Percentiles rank a stretch among this genome's conserved stretches.
These are phyloP conservation scores for Nothoprocta perdicaria DNA, from an alignment of 2,113 vertebrate species.

Conservation along the genomic window DNA sequence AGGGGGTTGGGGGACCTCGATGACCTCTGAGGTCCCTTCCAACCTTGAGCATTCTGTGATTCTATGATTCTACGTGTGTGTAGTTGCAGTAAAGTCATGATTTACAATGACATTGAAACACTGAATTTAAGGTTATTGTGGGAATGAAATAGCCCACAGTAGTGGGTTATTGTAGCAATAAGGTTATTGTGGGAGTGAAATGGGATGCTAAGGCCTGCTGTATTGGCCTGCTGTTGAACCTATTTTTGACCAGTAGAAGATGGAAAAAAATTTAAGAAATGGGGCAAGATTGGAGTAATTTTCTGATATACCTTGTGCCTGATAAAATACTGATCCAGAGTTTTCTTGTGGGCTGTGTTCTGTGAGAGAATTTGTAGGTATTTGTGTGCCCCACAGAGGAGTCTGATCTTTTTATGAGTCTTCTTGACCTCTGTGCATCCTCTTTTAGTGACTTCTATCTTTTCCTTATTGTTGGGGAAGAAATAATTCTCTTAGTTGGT, in stretches of 20 bases:
- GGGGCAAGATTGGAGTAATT: not conserved
- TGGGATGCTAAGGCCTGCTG: not conserved
- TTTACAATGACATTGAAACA: not conserved
- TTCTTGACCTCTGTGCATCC: not conserved
- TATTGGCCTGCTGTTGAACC: not conserved
- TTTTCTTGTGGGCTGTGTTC: not conserved
- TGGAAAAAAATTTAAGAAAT: not conserved
- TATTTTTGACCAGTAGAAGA: not conserved
- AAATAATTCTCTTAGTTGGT: not conserved
- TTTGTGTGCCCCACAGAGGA: not conserved
- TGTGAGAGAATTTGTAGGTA: too few relatives aligned
- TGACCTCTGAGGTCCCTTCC: too few relatives aligned
- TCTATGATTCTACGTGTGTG: too few relatives aligned
- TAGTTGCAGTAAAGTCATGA: not conserved
- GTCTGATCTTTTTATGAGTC: not conserved
- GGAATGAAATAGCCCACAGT: not conserved
- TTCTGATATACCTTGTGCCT: not conserved
- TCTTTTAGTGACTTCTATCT: not conserved
- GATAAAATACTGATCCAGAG: not conserved
- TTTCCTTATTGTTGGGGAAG: not conserved
- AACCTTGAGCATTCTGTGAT: too few relatives aligned
- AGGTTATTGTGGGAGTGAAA: not conserved
- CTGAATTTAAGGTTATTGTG: not conserved
- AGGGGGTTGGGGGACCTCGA: too few relatives aligned
- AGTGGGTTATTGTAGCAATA: too few relatives aligned